A percentile compares a stretch with the other conserved stretches of the same genome.
Conservation (phyloP, 2,113 vertebrate species). For the Microcebus griseorufus region DNA sequence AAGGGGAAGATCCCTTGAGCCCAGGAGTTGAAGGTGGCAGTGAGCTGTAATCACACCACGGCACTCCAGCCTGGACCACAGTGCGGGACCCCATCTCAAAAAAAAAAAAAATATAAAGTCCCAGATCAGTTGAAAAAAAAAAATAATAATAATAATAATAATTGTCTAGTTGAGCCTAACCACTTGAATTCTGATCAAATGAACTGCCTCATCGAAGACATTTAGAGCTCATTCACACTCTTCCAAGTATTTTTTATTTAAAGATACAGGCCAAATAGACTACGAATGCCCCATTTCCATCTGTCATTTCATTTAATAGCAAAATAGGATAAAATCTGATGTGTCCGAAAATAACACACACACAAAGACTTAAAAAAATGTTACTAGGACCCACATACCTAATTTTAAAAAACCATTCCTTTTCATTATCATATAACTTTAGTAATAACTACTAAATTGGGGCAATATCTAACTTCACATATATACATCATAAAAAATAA, state of each 20-base stretch:
- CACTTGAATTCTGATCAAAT: neutral
- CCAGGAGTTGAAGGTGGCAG: too few relatives aligned
- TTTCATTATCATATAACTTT: neutral
- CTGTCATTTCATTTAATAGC: neutral
- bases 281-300: neutral
- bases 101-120: too few relatives aligned
- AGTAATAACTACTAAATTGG: neutral
- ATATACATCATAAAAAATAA: neutral
- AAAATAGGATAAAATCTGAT: conserved; percentile 16
- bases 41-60: too few relatives aligned
- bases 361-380: neutral
- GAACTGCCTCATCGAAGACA: neutral
- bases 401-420: neutral
- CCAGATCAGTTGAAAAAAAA: too few relatives aligned
- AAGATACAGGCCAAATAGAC: neutral
- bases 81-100: too few relatives aligned
- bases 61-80: too few relatives aligned
- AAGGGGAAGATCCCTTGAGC: too few relatives aligned
- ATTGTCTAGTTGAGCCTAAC: neutral
- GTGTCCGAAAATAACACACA: neutral
- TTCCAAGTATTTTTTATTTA: neutral
- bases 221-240: neutral
- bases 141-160: too few relatives aligned
- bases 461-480: neutral
- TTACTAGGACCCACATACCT: neutral